Percentiles rank a stretch among this genome's conserved stretches.
phyloP scores from a whole-genome alignment of 2,888 invertebrate genomes.

The Netelia virgata region DNA sequence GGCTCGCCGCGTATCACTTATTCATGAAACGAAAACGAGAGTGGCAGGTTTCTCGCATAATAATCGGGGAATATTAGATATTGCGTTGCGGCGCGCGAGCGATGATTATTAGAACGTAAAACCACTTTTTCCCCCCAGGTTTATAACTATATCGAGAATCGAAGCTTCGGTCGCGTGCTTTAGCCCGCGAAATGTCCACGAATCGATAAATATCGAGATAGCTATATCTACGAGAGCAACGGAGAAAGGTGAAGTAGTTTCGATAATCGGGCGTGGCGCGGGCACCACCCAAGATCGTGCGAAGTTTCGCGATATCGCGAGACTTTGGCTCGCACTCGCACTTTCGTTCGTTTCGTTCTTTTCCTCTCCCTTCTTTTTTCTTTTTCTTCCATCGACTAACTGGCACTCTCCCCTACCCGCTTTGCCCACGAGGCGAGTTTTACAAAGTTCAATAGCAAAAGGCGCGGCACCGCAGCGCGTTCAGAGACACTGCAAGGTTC shows the following conservation, averaged over 20 bases:
- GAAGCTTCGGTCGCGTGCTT: not conserved
- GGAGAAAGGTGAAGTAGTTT: slow-evolving; percentile 43
- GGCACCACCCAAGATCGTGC: not conserved
- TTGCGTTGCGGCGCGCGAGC: slow-evolving; percentile 1
- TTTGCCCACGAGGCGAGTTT: slow-evolving; percentile 18
- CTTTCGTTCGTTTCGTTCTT: slow-evolving; percentile 8
- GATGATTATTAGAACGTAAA: slow-evolving; percentile 45
- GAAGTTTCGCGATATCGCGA: slow-evolving; percentile 29
- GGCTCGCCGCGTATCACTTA: not conserved
- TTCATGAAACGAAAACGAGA: not conserved
- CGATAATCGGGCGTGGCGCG: slow-evolving; percentile 28
- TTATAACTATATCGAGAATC: not conserved
- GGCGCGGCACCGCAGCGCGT: slow-evolving; percentile 41
- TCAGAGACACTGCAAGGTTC: slow-evolving; percentile 49
- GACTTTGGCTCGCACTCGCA: slow-evolving; percentile 24
- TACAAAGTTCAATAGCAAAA: slow-evolving; percentile 64
- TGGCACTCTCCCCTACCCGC: too few relatives aligned
- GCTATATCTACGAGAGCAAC: slow-evolving; percentile 24
- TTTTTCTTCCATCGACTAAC: not conserved
- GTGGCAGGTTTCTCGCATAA: slow-evolving; percentile 3
- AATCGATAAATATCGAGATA: not conserved
- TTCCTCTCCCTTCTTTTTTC: not conserved
- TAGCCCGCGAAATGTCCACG: not conserved
- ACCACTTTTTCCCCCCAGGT: slow-evolving; percentile 37
- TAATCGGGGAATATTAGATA: slow-evolving; percentile 2